phyloP scores from a whole-genome alignment of 2,113 vertebrate genomes.

The Nyctibius bracteatus region DNA sequence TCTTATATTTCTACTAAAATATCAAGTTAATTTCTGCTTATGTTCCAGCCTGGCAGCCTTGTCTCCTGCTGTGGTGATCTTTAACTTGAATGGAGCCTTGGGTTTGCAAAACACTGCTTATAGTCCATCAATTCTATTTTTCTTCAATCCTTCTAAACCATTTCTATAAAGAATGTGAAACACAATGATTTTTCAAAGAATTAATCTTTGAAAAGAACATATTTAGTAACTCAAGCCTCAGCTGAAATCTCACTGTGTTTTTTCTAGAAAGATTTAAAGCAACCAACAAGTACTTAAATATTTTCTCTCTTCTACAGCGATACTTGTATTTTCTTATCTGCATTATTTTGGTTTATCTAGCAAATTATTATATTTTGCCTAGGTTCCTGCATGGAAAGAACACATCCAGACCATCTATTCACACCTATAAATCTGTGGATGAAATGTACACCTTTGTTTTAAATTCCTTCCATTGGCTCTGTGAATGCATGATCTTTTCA shows the following conservation, averaged over 20 bases:
- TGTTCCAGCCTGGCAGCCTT: background rate
- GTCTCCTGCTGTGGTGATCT: background rate
- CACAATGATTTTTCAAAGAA: background rate
- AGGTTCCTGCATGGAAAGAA: background rate
- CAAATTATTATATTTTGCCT: background rate
- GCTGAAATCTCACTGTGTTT: background rate
- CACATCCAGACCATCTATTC: background rate
- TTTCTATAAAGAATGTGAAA: background rate
- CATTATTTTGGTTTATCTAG: background rate
- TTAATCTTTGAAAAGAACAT: background rate
- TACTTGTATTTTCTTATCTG: background rate
- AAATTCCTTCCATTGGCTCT: background rate
- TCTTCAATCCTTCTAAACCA: background rate
- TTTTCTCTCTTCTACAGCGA: background rate
- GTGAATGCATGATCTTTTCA: background rate
- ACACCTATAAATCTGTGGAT: background rate
- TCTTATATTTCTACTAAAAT: background rate
- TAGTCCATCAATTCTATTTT: background rate
- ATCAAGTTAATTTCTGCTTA: background rate
- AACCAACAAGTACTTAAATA: background rate
- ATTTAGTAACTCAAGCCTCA: background rate
- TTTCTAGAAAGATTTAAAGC: background rate
- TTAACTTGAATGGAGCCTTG: background rate
- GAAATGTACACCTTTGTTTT: background rate
- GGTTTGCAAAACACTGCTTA: background rate